Conservation (phyloP, 1,140 invertebrate species). For the Cataglyphis hispanica region DNA sequence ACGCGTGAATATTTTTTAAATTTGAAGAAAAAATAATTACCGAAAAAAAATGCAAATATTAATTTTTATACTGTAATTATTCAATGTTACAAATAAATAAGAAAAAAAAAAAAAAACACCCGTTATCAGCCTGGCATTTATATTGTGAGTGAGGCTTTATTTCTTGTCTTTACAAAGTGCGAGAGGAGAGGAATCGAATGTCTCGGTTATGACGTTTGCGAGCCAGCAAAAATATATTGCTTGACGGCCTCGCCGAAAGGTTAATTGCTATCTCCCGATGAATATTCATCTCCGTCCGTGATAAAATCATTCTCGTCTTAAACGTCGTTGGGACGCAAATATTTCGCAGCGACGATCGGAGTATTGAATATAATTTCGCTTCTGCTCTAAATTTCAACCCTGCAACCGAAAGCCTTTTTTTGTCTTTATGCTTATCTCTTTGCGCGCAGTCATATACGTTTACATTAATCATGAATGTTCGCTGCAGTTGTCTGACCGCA, state of each 20-base stretch:
- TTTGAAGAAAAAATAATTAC: not conserved
- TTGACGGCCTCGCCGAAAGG: slow-evolving; percentile 29
- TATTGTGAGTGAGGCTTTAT: not conserved
- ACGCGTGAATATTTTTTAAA: too few relatives aligned
- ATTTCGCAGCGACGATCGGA: not conserved
- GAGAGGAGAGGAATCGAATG: slow-evolving; percentile 5
- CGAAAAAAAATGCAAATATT: not conserved
- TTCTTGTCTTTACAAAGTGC: not conserved
- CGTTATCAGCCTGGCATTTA: not conserved
- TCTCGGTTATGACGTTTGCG: slow-evolving; percentile 34
- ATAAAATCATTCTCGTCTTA: slow-evolving; percentile 43
- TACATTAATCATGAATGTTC: slow-evolving; percentile 38
- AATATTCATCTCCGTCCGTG: slow-evolving; percentile 40
- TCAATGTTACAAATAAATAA: not conserved
- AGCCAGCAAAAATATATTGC: slow-evolving; percentile 34
- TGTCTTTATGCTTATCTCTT: not conserved
- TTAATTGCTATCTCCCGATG: slow-evolving; percentile 53
- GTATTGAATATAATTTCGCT: slow-evolving; percentile 18
- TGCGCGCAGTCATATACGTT: not conserved
- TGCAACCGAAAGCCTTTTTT: not conserved
- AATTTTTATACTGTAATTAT: not conserved
- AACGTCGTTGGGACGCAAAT: slow-evolving; percentile 18
- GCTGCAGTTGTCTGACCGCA: not conserved
- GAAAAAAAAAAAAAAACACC: too few relatives aligned
- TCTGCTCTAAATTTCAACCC: not conserved